A percentile compares a stretch with the other conserved stretches of the same genome.
phyloP scores from a whole-genome alignment of 2,797 vertebrate species.

The Acanthopagrus latus region DNA sequence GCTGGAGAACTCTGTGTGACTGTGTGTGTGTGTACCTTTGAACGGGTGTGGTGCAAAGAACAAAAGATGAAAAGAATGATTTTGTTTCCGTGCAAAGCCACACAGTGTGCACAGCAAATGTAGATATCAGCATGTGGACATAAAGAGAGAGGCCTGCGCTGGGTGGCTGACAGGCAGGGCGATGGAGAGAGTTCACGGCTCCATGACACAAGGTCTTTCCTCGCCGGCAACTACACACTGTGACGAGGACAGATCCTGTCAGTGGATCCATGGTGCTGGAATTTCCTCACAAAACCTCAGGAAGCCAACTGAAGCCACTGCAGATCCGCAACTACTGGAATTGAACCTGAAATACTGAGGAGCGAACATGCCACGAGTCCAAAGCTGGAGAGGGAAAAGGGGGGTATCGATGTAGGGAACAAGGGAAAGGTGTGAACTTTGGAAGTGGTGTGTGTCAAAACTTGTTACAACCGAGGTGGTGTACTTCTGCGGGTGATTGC shows the following conservation, averaged over 20 bases:
- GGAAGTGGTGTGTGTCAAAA: conserved; percentile 75
- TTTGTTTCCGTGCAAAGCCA: conserved; percentile 48
- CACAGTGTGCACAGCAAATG: conserved; percentile 44
- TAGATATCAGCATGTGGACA: conserved; percentile 45
- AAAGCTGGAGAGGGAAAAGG: conserved; percentile 26
- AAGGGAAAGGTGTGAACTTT: conserved; percentile 76
- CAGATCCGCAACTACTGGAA: conserved; percentile 78
- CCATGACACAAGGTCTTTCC: conserved; percentile 70
- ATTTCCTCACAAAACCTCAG: conserved; percentile 81
- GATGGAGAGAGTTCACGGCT: conserved; percentile 67
- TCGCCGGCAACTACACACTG: conserved; percentile 65
- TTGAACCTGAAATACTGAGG: conserved; percentile 57
- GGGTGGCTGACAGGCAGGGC: conserved; percentile 49
- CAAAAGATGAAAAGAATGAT: conserved; percentile 52
- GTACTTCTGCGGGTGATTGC: conserved; percentile 65
- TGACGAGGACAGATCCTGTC: conserved; percentile 83
- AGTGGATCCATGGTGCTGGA: conserved; percentile 70
- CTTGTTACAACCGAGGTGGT: conserved; percentile 57
- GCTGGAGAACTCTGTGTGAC: conserved; percentile 18
- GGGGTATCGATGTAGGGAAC: conserved; percentile 57
- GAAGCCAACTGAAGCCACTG: conserved; percentile 74
- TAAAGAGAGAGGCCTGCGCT: conserved; percentile 33
- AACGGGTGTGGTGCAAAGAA: conserved; percentile 47
- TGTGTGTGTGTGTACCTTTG: conserved; percentile 18
- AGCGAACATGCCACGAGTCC: conserved; percentile 51